These are phyloP conservation scores for Uria lomvia DNA, from an alignment of 2,113 vertebrate genomes.

Conservation along the genomic window DNA sequence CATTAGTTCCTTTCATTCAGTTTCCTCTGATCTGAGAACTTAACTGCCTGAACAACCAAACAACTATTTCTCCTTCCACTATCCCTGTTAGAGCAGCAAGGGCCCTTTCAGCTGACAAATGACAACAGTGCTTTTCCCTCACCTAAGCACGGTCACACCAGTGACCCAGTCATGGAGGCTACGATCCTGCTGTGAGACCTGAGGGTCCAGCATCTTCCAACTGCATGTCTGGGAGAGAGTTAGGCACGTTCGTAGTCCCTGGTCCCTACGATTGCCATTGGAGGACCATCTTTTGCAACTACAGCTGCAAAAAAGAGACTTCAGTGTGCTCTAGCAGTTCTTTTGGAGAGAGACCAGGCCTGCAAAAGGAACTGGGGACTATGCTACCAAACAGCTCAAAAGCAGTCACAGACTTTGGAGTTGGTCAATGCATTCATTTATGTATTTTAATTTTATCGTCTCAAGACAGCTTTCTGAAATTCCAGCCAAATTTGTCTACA, in stretches of 20 bases:
- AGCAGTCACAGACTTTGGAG: not conserved
- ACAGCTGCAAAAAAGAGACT: not conserved
- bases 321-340: not conserved
- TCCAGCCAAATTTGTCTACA: not conserved
- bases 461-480: not conserved
- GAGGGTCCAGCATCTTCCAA: not conserved
- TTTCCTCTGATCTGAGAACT: not conserved
- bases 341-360: not conserved
- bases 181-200: not conserved
- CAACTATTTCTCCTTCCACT: not conserved
- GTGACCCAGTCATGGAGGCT: not conserved
- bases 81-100: fast-evolving
- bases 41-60: not conserved
- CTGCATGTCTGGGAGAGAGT: not conserved
- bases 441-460: not conserved
- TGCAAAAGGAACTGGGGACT: not conserved
- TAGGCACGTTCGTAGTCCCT: not conserved
- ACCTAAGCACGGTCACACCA: not conserved
- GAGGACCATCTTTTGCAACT: not conserved
- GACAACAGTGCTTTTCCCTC: not conserved
- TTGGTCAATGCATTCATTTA: not conserved
- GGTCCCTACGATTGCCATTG: fast-evolving
- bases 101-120: not conserved
- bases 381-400: not conserved
- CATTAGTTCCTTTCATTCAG: not conserved